Base-by-base conservation (phyloP, 2,797 vertebrate genomes). In the Mus spretus region DNA sequence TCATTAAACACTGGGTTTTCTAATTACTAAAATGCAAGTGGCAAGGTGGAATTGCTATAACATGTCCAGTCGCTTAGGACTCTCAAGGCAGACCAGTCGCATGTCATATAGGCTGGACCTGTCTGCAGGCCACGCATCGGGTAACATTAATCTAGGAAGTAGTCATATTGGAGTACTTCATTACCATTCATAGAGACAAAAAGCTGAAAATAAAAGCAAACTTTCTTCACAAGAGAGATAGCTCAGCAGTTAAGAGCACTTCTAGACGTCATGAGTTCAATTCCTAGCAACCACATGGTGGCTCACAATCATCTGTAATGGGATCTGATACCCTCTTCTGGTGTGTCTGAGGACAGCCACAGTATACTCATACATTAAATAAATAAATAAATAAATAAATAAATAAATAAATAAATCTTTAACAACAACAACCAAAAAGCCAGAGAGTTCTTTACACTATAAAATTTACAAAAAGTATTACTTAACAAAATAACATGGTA, bases 131-230 rank as follows among this genome's bases (percentile, higher is more conserved):
- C 31, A 37, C 6, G 37, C 8, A 22, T 17, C 0, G 34, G 57
- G 40, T 78, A 47, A 53, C 6, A 9, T 22, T 31, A 26, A 50
- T 37, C 53, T 47, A 31, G 19, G 55, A 57, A 37, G n/a, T 3
- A 8, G 37, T 75, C 72, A 28, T 0, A 47, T 44, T 44, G 40
- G 53, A 65, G 31, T 12, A 24, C 15, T 2, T 26, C 22, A 40
- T 59, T 88, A 57, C 37, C 37, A 75, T 57, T 67, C 34, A 31
- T 50, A 78, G 40, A 89, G 20, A 61, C 72, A 78, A 28, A 79
- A n/a, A 75, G 28, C 72, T 19, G 19, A 89, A 89, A 65, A 50
- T 50, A 63, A 78, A 89, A 78, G 20, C 40, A 89, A 50, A 78
- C 65, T 65, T 77, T 14, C 20, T 61, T 37, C 44, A n/a, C 26